phyloP scores from a whole-genome alignment of 1,140 invertebrate species.

The Hyles vespertilio region DNA sequence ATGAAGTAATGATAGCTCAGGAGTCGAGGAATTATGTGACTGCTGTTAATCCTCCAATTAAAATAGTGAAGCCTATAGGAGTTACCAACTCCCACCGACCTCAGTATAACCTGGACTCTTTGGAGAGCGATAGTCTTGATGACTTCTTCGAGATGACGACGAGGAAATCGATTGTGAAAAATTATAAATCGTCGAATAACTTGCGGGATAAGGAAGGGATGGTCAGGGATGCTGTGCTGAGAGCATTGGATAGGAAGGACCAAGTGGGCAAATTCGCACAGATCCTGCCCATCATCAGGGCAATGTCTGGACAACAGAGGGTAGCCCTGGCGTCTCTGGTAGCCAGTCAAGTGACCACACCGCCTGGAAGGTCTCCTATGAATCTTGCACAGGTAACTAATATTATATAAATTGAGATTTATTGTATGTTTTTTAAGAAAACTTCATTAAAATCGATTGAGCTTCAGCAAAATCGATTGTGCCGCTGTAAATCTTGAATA shows the following conservation, averaged over 20 bases:
- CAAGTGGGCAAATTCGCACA: slow-evolving; percentile 75
- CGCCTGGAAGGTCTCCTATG: slow-evolving; percentile 65
- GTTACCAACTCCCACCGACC: slow-evolving; percentile 70
- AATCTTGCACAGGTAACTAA: slow-evolving; percentile 73
- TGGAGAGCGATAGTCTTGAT: slow-evolving; percentile 38
- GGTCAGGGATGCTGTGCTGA: slow-evolving; percentile 65
- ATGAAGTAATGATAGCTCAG: slow-evolving; percentile 62
- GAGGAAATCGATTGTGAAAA: slow-evolving; percentile 40
- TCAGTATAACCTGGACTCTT: slow-evolving; percentile 63
- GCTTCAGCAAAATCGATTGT: too few relatives aligned
- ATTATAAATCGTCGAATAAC: slow-evolving; percentile 63
- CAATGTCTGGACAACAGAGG: slow-evolving; percentile 77
- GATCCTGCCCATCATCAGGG: slow-evolving; percentile 79
- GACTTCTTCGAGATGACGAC: slow-evolving; percentile 34
- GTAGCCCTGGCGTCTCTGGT: slow-evolving; percentile 78
- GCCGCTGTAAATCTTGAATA: too few relatives aligned
- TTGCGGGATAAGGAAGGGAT: slow-evolving; percentile 71
- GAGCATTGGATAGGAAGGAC: slow-evolving; percentile 69
- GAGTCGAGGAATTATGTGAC: slow-evolving; percentile 60
- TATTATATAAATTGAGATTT: not conserved
- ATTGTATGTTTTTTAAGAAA: too few relatives aligned
- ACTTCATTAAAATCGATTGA: too few relatives aligned
- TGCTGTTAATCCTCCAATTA: slow-evolving; percentile 48
- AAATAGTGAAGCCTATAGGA: slow-evolving; percentile 53
- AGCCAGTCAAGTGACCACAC: slow-evolving; percentile 76